phyloP scores from a whole-genome alignment of 2,797 vertebrate genomes.

The Kryptopterus vitreolus region DNA sequence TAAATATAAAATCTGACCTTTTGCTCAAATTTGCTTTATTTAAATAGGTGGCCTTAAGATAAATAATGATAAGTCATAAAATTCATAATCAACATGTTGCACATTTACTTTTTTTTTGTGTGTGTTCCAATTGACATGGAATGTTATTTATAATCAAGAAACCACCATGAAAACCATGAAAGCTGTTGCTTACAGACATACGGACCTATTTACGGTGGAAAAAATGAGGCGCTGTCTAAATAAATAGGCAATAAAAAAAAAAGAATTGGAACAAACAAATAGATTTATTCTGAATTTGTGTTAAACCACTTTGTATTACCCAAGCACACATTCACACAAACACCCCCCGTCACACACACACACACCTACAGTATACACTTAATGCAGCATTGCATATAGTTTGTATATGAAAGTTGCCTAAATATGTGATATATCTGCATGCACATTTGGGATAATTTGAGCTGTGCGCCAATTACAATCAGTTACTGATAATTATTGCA shows the following conservation, averaged over 20 bases:
- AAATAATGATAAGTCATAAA: not conserved
- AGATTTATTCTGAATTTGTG: not conserved
- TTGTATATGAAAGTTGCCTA: not conserved
- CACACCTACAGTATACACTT: no score
- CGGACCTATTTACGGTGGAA: not conserved
- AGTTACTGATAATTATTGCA: not conserved
- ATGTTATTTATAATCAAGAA: not conserved
- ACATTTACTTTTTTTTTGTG: not conserved
- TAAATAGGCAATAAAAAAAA: not conserved
- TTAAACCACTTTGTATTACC: not conserved
- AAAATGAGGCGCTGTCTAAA: not conserved
- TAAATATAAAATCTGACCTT: not conserved
- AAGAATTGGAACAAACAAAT: not conserved
- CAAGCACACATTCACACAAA: not conserved
- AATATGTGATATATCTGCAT: not conserved
- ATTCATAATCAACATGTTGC: not conserved
- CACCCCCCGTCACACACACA: no score
- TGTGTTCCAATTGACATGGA: no score
- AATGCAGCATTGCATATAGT: not conserved
- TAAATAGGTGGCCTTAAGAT: not conserved
- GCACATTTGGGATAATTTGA: not conserved
- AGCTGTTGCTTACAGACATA: not conserved
- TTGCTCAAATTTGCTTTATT: not conserved
- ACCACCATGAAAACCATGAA: no score
- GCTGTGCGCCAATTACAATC: slow-evolving; percentile 3